phyloP scores from a whole-genome alignment of 2,888 invertebrate genomes.

The Microplitis deprimator region DNA sequence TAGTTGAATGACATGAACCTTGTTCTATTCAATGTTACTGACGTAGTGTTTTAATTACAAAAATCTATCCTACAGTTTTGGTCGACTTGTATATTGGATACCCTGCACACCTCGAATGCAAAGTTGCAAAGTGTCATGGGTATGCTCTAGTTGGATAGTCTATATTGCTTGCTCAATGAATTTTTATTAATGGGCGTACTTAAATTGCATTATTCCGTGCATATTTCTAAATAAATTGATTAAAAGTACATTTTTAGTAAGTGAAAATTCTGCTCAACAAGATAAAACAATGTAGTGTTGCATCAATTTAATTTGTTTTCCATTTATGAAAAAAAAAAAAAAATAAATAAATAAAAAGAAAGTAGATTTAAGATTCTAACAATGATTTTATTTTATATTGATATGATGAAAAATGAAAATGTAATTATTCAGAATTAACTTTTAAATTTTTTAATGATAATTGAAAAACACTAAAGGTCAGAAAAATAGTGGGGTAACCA shows the following conservation, averaged over 20 bases:
- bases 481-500: too few species aligned
- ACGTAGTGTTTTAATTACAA: constrained; percentile 50
- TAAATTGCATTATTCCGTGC: not conserved
- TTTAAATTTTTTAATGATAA: too few species aligned
- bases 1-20: constrained; percentile 46
- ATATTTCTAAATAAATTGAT: not conserved
- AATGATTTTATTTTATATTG: too few species aligned
- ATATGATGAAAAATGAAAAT: too few species aligned
- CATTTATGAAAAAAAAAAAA: too few species aligned
- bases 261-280: too few species aligned
- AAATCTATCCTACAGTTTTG: constrained; percentile 19
- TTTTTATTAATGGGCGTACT: not conserved
- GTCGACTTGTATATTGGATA: constrained; percentile 8
- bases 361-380: too few species aligned
- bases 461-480: too few species aligned
- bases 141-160: not conserved
- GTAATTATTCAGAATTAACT: too few species aligned
- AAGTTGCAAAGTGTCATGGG: not conserved
- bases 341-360: too few species aligned
- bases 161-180: not conserved
- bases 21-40: constrained; percentile 40
- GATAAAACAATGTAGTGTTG: too few species aligned
- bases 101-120: not conserved
- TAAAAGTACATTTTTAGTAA: not conserved
- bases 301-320: too few species aligned